Base-by-base conservation (phyloP, 2,888 invertebrate species). In the Andrena praecox region DNA sequence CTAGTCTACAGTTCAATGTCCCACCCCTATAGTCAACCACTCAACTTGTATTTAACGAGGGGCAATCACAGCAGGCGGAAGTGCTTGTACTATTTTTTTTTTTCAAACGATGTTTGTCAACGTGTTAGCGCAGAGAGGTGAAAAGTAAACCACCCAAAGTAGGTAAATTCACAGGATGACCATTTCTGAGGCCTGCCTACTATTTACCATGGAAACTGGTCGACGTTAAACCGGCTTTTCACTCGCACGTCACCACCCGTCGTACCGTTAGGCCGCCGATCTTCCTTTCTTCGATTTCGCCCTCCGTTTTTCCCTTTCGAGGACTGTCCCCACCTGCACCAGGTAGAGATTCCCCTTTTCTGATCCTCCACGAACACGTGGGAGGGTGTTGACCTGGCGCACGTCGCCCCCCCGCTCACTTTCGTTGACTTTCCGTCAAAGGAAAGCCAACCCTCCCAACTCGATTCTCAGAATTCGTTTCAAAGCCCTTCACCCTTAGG, bases 251-350 rank as follows among this genome's bases (percentile, higher is more conserved):
- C 48, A 48, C 33, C 59, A 33, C 71, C 8, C 6, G 27, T 42
- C 50, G 50, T 80, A 59, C 82, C 81, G 76, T 76, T 77, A 81
- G 69, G 69, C 69, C 64, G n/a, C 35, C 29, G 50, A 70, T 70
- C 52, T 75, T 29, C 31, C 33, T 60, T 70, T 69, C 63, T 24
- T 69, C 69, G n/a, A 48, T 68, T 68, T 50, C 56, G 27, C 62
- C 24, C 24, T 62, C 59, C 50, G 31, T 54, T 73, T 68, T 69
- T 70, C 73, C 29, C 67, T 63, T 71, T 73, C 69, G 56, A 67
- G 75, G 82, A 80, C 81, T 75, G 77, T 68, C 77, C 7, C 75
- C 78, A 77, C 80, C 73, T 74, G 66, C 42, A 31, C 54, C 85
- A 78, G 77, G 73, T 75, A 59, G 48, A 79, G 27, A 71, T 71